phyloP scores from a whole-genome alignment of 2,797 vertebrate species.

The Cephalopachus bancanus region DNA sequence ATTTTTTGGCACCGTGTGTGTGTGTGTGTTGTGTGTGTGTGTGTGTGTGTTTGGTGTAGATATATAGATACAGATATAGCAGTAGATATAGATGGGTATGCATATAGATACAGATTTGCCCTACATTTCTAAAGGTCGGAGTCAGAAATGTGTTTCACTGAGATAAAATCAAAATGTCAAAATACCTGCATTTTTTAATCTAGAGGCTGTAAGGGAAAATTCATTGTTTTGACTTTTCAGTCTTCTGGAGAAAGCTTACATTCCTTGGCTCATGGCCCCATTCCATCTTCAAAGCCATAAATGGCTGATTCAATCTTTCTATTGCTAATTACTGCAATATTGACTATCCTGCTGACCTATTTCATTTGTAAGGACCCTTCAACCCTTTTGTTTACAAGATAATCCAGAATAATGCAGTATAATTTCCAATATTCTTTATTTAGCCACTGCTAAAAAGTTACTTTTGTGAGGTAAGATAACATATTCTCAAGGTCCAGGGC shows the following conservation, averaged over 20 bases:
- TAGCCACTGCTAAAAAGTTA: neutral
- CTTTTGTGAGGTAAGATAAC: neutral
- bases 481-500: neutral
- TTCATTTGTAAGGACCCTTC: neutral
- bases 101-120: no score
- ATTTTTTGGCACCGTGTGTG: no score
- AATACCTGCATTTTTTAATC: neutral
- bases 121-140: neutral
- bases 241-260: neutral
- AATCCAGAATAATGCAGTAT: neutral
- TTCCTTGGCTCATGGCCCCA: neutral
- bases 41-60: neutral
- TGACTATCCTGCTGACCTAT: neutral
- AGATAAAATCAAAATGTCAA: neutral
- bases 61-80: no score
- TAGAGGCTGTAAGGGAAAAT: neutral
- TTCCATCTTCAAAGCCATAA: neutral
- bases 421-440: neutral
- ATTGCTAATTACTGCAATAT: no score
- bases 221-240: neutral
- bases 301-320: neutral
- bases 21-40: neutral
- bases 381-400: neutral
- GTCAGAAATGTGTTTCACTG: neutral
- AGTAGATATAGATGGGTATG: no score